Base-by-base conservation (phyloP, 2,797 vertebrate genomes). In the Melanitta fusca region DNA sequence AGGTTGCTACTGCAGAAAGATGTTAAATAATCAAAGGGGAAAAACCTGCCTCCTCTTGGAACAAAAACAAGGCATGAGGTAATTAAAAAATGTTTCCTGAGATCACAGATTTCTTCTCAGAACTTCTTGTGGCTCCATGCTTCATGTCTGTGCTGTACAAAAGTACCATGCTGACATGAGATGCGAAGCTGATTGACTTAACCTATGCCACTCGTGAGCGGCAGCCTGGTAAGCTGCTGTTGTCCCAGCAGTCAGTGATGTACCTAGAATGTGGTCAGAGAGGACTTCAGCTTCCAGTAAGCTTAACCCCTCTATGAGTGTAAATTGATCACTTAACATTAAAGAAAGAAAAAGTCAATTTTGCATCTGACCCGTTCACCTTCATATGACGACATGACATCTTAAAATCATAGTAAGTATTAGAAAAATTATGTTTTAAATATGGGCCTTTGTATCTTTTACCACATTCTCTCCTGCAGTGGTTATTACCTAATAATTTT, bases 401-500 rank as follows among this genome's bases (percentile, higher is more conserved):
- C 97, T 98, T 98, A 97, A 98, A 98, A 98, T 98, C 97, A 95
- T 38, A 97, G 94, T 82, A 97, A 97, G 96, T 96, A 97, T 97
- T 95, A 97, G 95, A 97, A 97, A 98, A 98, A 98, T 98, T 97
- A 98, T 98, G 97, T 97, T 97, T 98, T 97, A 97, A 98, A 97
- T 97, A 97, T 96, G 89, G 91, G 97, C 95, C 96, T 98, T 98
- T 98, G 98, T 98, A 92, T 98, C 97, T 97, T 97, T 97, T 95
- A 96, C 94, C 97, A 97, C 96, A 94, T 97, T 97, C 95, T 95
- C 96, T 96, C 96, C 95, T 96, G 95, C 93, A 79, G 84, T 96
- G 83, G 97, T 98, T 98, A 98, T 98, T 98, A 97, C 97, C 98
- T 97, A 98, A 98, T 98, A 98, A 98, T 97, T 98, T 98, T 97